Evolutionary conservation across 2,888 invertebrate genomes (phyloP).

Genomic region (Calliphora vomitoria): DNA sequence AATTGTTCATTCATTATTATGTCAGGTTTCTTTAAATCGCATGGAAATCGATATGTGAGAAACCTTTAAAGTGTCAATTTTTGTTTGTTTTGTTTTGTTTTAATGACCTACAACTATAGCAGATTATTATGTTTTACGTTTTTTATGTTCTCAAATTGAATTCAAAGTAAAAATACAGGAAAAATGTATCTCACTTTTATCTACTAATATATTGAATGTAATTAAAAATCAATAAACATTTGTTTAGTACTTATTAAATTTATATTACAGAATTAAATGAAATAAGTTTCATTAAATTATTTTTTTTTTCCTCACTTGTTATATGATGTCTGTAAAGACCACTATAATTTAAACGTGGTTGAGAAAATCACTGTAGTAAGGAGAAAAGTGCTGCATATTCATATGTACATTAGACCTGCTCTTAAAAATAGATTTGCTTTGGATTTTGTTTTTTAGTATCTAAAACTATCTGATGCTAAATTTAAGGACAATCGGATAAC

Average conservation of each 20-base stretch:
- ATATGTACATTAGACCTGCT: no score
- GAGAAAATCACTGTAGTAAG: no score
- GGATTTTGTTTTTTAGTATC: no score
- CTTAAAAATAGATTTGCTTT: no score
- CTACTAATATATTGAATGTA: background rate
- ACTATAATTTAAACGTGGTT: no score
- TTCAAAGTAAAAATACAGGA: background rate
- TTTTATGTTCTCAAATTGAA: background rate
- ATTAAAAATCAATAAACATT: slow-evolving; percentile 5
- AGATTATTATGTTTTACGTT: slow-evolving; percentile 4
- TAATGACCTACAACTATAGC: slow-evolving; percentile 35
- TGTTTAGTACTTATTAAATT: background rate
- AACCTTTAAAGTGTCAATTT: slow-evolving; percentile 26
- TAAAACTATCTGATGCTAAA: no score
- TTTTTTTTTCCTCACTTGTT: no score
- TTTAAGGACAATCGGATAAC: no score
- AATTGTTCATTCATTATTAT: background rate
- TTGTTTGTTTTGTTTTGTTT: slow-evolving; percentile 6
- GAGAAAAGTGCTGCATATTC: no score
- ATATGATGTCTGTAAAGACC: no score
- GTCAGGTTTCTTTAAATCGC: slow-evolving; percentile 10
- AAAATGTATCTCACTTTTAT: background rate
- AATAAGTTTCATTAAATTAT: no score
- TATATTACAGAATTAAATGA: no score
- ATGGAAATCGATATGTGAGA: slow-evolving; percentile 37